Evolutionary conservation across 2,113 vertebrate genomes (phyloP).

Genomic region (Ptilonorhynchus violaceus): DNA sequence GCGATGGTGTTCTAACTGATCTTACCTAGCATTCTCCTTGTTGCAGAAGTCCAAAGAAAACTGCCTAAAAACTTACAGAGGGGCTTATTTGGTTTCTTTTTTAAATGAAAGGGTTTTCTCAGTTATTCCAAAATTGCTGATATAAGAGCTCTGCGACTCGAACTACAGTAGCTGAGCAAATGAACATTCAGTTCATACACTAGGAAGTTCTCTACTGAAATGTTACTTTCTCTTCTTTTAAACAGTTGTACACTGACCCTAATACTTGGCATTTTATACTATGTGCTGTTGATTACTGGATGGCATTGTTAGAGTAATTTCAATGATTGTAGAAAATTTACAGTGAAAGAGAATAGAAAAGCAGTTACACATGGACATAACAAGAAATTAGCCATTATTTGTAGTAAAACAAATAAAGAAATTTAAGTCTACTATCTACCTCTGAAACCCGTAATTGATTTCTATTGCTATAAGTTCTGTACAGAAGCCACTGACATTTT

Average conservation of each 20-base stretch:
- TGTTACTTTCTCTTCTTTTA: background rate
- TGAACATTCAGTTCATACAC: background rate
- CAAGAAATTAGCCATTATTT: too few relatives aligned
- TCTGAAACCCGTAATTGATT: background rate
- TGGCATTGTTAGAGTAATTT: background rate
- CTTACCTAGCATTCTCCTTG: background rate
- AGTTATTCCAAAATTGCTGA: background rate
- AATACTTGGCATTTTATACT: background rate
- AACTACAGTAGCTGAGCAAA: background rate
- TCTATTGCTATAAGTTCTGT: background rate
- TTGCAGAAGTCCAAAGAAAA: too few relatives aligned
- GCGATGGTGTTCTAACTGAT: background rate
- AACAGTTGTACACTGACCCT: background rate
- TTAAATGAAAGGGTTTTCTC: background rate
- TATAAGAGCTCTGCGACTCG: background rate
- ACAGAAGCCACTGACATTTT: background rate
- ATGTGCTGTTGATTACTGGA: background rate
- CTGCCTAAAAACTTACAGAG: background rate
- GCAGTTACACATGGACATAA: too few relatives aligned
- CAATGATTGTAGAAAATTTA: background rate
- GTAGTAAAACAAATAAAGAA: background rate
- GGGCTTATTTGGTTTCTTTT: background rate
- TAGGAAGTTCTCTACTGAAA: background rate
- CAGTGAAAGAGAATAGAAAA: background rate
- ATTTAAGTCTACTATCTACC: background rate